Evolutionary conservation across 2,888 invertebrate species (phyloP), one percentile per base, ranked within the genome.

Genomic region (Thyatira batis): DNA sequence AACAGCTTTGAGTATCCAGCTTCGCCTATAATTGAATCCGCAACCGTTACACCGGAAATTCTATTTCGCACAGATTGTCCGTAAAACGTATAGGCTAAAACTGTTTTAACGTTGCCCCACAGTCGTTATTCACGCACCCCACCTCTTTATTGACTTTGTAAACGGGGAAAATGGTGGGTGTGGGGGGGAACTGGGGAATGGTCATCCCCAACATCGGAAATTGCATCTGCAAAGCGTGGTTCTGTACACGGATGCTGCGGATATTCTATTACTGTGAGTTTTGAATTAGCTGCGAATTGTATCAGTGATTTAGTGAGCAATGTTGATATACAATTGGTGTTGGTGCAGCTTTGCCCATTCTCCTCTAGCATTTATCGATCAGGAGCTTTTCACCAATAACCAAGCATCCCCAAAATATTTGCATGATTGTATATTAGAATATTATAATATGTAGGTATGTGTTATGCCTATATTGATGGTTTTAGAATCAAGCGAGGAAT

Each of bases 141-240:
- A 45, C 51, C 51, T 51, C 44, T 51, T 45, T 51, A 61, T 61
- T 55, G 58, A 53, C 50, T 33, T 51, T 49, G 33, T 51, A 53
- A 57, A 39, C 39, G 17, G 39, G 39, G 39, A 39, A 33, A 39
- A 39, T 17, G 50, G 50, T 51, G 54, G n/a, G 17, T 20, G 10
- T 13, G 25, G 13, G 13, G 11, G n/a, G 10, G 28, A 39, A 17
- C 1, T 17, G 8, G 39, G 39, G 39, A 39, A 43, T 27, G 49
- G 49, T 46, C 25, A 50, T 58, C 49, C 21, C 49, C 17, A 45
- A 45, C 53, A 53, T 49, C 53, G 58, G 58, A 58, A 58, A 58
- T 58, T 58, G 58, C 55, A 58, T 13, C 49, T 43, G 43, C 53
- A 39, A 39, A 39, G 17, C 39, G 39, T 39, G 17, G 39, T 17